Base-by-base conservation (phyloP, 2,797 vertebrate genomes). In the Sebastes itinus region DNA sequence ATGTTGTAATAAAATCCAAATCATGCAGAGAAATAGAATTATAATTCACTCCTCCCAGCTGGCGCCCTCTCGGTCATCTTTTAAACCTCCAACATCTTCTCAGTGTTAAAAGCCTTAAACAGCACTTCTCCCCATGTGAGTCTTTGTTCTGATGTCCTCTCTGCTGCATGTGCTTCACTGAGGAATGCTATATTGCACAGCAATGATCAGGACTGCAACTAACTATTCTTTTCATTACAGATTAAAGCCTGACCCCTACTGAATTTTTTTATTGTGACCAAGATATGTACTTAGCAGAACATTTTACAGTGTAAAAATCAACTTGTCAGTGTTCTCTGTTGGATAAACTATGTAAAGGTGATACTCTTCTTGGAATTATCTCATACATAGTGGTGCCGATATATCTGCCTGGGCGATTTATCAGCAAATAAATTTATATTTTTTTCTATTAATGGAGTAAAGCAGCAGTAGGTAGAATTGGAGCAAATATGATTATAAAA, bases 101-200 rank as follows among this genome's bases (percentile, higher is more conserved):
- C n/a, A 25, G 68, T 28, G 65, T 71, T 80, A 54, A 83, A 84
- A 77, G 30, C 25, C 55, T 80, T 35, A 13, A 77, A 66, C 70
- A 46, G 33, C 74, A 22, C 76, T 70, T 72, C 79, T 75, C 72
- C 55, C 61, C 65, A 7, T 54, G 58, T 14, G 71, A 52, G 49
- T 73, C 77, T 90, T 87, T 90, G 83, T 88, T 84, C 77, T 56
- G 4, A 28, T 25, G 76, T 82, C 52, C 72, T 83, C 71, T 64
- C 33, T 35, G 77, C 81, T 80, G 87, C 67, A 69, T 65, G 54
- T 62, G 22, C 75, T 42, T 68, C 61, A 56, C 28, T 38, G 68
- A 61, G 56, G 63, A 35, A 25, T 16, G 27, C 7, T 18, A 4
- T 55, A 22, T 6, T 65, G n/a, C 16, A n/a, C 38, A 14, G 22